Conservation (phyloP, 2,888 invertebrate genomes). For the Crossocerus cetratus region DNA sequence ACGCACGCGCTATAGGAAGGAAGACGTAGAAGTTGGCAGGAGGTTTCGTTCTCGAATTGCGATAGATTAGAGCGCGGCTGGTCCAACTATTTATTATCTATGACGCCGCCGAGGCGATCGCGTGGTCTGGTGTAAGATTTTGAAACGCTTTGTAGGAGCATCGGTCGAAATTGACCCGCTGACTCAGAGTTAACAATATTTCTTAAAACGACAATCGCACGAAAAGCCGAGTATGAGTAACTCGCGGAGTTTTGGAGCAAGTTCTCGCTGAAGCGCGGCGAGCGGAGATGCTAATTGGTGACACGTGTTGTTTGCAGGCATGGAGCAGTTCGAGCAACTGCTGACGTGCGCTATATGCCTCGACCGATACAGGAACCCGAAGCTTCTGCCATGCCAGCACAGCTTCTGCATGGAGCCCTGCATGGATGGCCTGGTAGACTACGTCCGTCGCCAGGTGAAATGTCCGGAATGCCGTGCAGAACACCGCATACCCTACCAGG, state of each 20-base stretch:
- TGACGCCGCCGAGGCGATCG: slow-evolving; percentile 29
- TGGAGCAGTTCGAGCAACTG: slow-evolving; percentile 98
- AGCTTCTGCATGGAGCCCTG: slow-evolving; percentile 99
- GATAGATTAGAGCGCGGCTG: slow-evolving; percentile 28
- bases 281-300: neutral
- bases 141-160: slow-evolving; percentile 1
- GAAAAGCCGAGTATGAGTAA: neutral
- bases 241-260: no score
- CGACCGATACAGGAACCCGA: slow-evolving; percentile 98
- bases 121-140: slow-evolving; percentile 21
- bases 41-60: slow-evolving; percentile 26
- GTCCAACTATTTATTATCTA: slow-evolving; percentile 49
- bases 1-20: slow-evolving; percentile 16
- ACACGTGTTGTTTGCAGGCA: slow-evolving; percentile 72
- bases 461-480: slow-evolving; percentile 99
- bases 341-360: slow-evolving; percentile 98
- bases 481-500: slow-evolving; percentile 96
- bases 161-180: neutral
- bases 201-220: neutral
- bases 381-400: slow-evolving; percentile 99
- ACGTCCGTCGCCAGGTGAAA: slow-evolving; percentile 96
- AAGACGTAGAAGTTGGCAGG: slow-evolving; percentile 34
- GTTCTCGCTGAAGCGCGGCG: no score
- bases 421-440: slow-evolving; percentile 97
- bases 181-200: neutral